A percentile compares a stretch with the other conserved stretches of the same genome.
Conservation (phyloP, 2,113 vertebrate species). For the Chinchilla lanigera region DNA sequence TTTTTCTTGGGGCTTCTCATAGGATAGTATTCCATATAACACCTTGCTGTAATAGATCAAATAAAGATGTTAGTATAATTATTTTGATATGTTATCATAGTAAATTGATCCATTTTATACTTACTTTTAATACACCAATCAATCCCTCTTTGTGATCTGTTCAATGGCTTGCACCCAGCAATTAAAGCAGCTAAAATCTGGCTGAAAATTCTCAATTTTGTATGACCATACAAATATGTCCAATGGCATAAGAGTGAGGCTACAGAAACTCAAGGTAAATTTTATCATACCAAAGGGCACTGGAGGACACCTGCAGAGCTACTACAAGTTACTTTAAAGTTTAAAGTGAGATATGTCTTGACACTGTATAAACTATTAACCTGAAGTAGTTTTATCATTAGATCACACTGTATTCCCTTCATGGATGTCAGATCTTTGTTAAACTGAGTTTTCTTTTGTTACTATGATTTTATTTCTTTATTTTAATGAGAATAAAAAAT, state of each 20-base stretch:
- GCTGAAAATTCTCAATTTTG: conserved; percentile 4
- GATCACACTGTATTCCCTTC: neutral
- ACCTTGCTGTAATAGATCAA: neutral
- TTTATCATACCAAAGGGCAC: neutral
- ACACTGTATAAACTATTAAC: neutral
- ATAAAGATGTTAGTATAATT: neutral
- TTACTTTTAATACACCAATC: neutral
- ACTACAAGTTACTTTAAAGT: neutral
- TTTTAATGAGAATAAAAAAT: too few species aligned
- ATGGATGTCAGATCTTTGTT: neutral
- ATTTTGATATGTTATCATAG: neutral
- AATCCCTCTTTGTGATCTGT: neutral
- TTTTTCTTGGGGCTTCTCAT: neutral
- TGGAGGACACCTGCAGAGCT: neutral
- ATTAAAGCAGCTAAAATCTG: conserved; percentile 4
- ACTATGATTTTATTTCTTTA: neutral
- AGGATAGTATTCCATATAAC: neutral
- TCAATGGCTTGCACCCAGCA: neutral
- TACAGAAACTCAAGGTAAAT: neutral
- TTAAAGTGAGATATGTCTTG: neutral
- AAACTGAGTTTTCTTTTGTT: neutral
- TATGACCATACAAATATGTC: neutral
- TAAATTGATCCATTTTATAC: neutral
- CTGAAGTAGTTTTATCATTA: neutral
- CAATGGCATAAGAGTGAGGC: neutral